Base-by-base conservation (phyloP, 2,113 vertebrate species). In the Ptilorrhoa leucosticta region DNA sequence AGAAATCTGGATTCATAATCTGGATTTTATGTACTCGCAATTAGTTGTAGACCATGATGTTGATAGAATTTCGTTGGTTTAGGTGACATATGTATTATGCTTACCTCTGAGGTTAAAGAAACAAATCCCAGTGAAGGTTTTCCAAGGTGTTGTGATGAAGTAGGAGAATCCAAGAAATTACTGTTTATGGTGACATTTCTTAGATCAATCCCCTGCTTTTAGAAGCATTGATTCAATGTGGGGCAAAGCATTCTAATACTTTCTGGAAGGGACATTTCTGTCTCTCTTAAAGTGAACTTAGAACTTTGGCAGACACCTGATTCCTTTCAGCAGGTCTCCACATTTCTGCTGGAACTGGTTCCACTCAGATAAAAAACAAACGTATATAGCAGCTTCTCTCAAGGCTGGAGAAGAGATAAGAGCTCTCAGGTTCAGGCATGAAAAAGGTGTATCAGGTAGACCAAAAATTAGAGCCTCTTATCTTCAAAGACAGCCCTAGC, bases 141-240 rank as follows among this genome's bases (percentile, higher is more conserved):
- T 73, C 33, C 51, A 14, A 50, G 7, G 3, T 48, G 48, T 2
- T 80, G 9, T 23, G 23, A 3, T 83, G 11, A 81, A 56, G 11
- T 11, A 86, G 30, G 7, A 77, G 20, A 91, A 57, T 42, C 23
- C 28, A 65, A 56, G 20, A 27, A 6, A 35, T 11, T 40, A 17
- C 5, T 35, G 4, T 57, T 61, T 75, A 33, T 39, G 3, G 3
- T 40, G 9, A 15, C 2, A 7, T 58, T 68, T 87, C n/a, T 75
- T 64, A 6, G 18, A 8, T 44, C 21, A 47, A 7, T 68, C 4
- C 5, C 22, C 10, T 71, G 5, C 7, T 75, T 76, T 69, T 12
- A 48, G 28, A 68, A 68, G 2, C 11, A 33, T 40, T 35, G 8
- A 19, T 54, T 60, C 0, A 0, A 2, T 45, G 6, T 45, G 21